These are phyloP conservation scores for Epinephelus malabaricus DNA, from an alignment of 2,797 vertebrate species.

Conservation along the genomic window DNA sequence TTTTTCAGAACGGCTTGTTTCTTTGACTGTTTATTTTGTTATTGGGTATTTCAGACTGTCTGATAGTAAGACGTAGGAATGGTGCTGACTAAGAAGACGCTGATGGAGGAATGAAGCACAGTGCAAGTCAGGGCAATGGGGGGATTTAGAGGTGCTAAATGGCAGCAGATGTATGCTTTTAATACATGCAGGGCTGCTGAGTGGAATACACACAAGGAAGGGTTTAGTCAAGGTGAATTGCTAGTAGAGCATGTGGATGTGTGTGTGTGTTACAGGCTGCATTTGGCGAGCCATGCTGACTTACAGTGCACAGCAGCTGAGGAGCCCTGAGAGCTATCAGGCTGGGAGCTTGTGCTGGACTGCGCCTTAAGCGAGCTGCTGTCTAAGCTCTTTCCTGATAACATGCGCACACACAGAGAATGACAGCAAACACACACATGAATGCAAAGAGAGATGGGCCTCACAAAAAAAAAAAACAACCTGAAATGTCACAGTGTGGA, in stretches of 20 bases:
- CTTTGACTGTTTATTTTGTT: background rate
- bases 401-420: conserved; percentile 40
- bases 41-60: conserved; percentile 1
- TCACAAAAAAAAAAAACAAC: conserved; percentile 14
- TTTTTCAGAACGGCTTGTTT: conserved; percentile 23
- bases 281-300: conserved; percentile 73
- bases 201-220: conserved; percentile 4
- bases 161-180: conserved; percentile 43
- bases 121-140: background rate
- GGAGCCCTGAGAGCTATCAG: conserved; percentile 79
- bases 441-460: conserved; percentile 4
- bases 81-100: conserved; percentile 8
- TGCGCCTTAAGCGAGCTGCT: conserved; percentile 82
- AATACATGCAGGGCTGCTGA: conserved; percentile 31
- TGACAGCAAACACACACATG: conserved; percentile 18
- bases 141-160: conserved; percentile 40
- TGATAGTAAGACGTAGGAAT: background rate
- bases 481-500: conserved; percentile 33
- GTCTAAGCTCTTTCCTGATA: conserved; percentile 85
- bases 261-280: conserved; percentile 29
- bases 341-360: conserved; percentile 79
- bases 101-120: background rate
- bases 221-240: conserved; percentile 12
- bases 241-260: background rate
- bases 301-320: conserved; percentile 85